Evolutionary conservation across 2,888 invertebrate species (phyloP), one percentile per base, ranked within the genome.

Genomic region (Drosophila tripunctata): DNA sequence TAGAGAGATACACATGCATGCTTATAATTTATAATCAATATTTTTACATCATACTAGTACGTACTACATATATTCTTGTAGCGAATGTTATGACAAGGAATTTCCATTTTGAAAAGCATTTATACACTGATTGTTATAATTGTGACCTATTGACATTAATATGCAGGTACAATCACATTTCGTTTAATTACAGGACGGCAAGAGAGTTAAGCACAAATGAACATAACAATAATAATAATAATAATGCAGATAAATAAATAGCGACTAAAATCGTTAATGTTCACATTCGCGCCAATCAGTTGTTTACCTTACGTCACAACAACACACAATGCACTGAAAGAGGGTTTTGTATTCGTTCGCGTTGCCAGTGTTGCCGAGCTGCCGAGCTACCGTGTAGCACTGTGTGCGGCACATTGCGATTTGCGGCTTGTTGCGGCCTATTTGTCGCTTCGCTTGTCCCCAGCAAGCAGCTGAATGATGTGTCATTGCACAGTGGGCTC

Each of bases 231-330:
- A 27, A 19, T 33, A 31, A 43, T 35, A 19, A 51, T 30, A 24
- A 24, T n/a, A n/a, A n/a, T n/a, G n/a, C n/a, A n/a, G n/a, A n/a
- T 24, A 54, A 40, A 43, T 56, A 56, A 60, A 60, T 45, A 55
- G 24, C 27, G 41, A 43, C n/a, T 22, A 60, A 35, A 8, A 38
- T 24, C 50, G 50, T n/a, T n/a, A n/a, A n/a, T n/a, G n/a, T 57
- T 14, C 33, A 35, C 57, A 21, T 21, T 27, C 43, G 43, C 60
- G 41, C 21, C 47, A 48, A 35, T 48, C 47, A 48, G 14, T 50
- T 63, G 62, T 62, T 56, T 50, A 63, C 61, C 35, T 41, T 41
- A 30, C 56, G 50, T 44, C 63, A 57, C 43, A 63, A 31, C 63
- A 51, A 56, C 48, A 56, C 35, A 47, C 22, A 50, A 30, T 38